phyloP scores from a whole-genome alignment of 2,113 vertebrate genomes.

The Peromyscus polionotus region DNA sequence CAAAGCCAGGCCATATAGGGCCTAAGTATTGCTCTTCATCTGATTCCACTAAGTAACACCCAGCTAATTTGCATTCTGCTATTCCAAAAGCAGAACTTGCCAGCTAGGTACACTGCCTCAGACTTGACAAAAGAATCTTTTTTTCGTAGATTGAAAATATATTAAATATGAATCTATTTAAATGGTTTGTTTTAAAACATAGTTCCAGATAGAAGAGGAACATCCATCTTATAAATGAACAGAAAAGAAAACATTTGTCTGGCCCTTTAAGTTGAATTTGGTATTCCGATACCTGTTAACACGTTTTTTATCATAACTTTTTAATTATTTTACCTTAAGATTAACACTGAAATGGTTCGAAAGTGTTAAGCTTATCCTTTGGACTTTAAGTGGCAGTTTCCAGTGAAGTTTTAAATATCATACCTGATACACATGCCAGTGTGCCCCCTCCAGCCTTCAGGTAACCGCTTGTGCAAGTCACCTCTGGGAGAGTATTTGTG shows the following conservation, averaged over 20 bases:
- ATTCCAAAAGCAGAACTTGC: neutral
- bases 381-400: constrained; percentile 33
- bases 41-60: constrained; percentile 6
- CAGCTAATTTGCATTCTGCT: constrained; percentile 2
- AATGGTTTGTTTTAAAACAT: neutral
- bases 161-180: neutral
- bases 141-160: neutral
- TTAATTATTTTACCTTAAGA: neutral
- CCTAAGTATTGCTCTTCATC: neutral
- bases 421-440: fast-evolving
- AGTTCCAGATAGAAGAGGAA: constrained; percentile 56
- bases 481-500: neutral
- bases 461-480: fast-evolving
- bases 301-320: constrained; percentile 52
- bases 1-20: neutral
- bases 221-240: constrained; percentile 63
- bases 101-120: constrained; percentile 18
- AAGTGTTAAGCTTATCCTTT: constrained; percentile 42
- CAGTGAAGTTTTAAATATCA: neutral
- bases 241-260: constrained; percentile 59
- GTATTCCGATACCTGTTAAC: neutral
- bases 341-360: constrained; percentile 31
- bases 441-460: neutral
- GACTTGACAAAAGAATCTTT: neutral
- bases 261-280: constrained; percentile 68